phyloP scores from a whole-genome alignment of 2,797 vertebrate genomes.

The Mallotus villosus region DNA sequence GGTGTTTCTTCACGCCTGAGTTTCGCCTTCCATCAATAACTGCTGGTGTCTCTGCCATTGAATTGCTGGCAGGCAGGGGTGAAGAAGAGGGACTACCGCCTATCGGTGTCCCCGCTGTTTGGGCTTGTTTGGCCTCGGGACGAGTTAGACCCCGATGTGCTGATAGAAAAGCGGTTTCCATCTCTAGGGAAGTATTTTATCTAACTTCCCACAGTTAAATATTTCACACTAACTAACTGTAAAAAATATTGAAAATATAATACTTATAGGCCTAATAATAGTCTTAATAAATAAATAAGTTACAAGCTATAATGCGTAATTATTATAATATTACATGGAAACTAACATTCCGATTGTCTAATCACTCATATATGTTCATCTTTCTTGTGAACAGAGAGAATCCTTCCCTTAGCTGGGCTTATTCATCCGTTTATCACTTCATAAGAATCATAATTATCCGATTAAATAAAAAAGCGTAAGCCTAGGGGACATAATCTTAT shows the following conservation, averaged over 20 bases:
- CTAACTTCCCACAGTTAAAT: constrained; percentile 64
- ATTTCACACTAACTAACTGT: constrained; percentile 54
- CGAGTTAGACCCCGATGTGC: constrained; percentile 58
- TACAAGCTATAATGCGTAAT: constrained; percentile 63
- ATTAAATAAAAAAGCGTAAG: constrained; percentile 39
- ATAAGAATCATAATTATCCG: constrained; percentile 47
- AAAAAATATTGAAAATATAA: constrained; percentile 67
- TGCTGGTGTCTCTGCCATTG: constrained; percentile 54
- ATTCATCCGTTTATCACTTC: constrained; percentile 56
- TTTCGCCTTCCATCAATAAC: constrained; percentile 71
- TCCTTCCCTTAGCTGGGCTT: constrained; percentile 44
- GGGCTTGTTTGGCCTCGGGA: constrained; percentile 53
- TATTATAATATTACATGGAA: constrained; percentile 65
- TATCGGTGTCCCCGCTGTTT: constrained; percentile 46
- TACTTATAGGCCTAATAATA: constrained; percentile 73
- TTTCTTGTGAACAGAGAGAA: constrained; percentile 43
- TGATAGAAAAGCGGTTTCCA: constrained; percentile 74
- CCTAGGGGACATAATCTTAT: constrained; percentile 47
- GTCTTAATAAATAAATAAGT: constrained; percentile 83
- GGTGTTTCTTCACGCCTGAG: constrained; percentile 93
- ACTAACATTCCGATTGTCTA: constrained; percentile 70
- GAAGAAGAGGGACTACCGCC: constrained; percentile 51
- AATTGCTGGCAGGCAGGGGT: constrained; percentile 43
- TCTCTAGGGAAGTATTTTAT: constrained; percentile 56
- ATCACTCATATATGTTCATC: constrained; percentile 58